Evolutionary conservation across 2,113 vertebrate species (phyloP).

Genomic region (Pelobates fuscus): DNA sequence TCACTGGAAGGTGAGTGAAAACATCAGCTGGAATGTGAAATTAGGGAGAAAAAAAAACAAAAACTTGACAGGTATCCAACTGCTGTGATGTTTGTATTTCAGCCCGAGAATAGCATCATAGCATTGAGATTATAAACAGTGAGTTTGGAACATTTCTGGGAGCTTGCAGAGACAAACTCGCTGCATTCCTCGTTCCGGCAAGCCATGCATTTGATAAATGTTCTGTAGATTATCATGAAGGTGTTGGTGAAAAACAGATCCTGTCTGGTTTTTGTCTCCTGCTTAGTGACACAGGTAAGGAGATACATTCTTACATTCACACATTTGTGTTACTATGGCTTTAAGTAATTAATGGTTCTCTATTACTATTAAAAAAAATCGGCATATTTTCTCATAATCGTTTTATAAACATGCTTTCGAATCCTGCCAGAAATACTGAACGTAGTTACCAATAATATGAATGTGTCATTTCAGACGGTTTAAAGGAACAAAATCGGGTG

Average conservation of each 20-base stretch:
- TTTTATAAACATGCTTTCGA: too few species aligned
- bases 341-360: too few species aligned
- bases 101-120: conserved; percentile 69
- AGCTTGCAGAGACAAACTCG: conserved; percentile 57
- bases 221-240: conserved; percentile 57
- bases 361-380: too few species aligned
- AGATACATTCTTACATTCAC: not conserved
- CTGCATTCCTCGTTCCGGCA: conserved; percentile 54
- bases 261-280: conserved; percentile 61
- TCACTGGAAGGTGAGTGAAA: conserved; percentile 61
- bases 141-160: conserved; percentile 43
- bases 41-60: conserved; percentile 53
- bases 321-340: not conserved
- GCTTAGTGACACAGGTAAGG: conserved; percentile 67
- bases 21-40: conserved; percentile 62
- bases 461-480: too few species aligned
- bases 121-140: conserved; percentile 67
- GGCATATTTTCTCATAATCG: too few species aligned
- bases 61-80: conserved; percentile 65
- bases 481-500: too few species aligned
- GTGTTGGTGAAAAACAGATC: conserved; percentile 58
- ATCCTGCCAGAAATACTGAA: too few species aligned
- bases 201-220: conserved; percentile 57
- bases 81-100: conserved; percentile 69
- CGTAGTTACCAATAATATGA: too few species aligned